Evolutionary conservation across 1,140 invertebrate genomes (phyloP).

Genomic region (Bombus terrestris): DNA sequence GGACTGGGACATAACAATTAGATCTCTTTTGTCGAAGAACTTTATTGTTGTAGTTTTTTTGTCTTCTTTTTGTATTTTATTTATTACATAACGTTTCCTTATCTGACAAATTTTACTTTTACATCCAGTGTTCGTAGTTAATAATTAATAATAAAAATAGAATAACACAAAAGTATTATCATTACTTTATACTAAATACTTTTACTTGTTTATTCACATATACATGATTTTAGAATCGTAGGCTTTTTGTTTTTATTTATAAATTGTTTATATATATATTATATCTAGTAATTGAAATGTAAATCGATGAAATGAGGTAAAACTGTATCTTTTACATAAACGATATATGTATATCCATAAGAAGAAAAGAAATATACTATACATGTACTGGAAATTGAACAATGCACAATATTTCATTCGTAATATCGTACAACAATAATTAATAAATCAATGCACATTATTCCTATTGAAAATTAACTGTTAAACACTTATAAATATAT

Average conservation of each 20-base stretch:
- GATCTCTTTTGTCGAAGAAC: background rate
- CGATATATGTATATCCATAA: background rate
- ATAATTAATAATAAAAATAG: background rate
- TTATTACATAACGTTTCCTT: background rate
- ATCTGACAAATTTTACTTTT: background rate
- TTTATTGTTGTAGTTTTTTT: background rate
- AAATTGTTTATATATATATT: background rate
- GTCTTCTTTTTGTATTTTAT: background rate
- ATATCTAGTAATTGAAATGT: background rate
- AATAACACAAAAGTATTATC: background rate
- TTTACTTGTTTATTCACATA: background rate
- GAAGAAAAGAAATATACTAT: background rate
- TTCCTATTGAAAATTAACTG: conserved; percentile 16
- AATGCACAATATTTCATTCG: background rate
- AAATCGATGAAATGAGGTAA: background rate
- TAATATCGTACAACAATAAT: background rate
- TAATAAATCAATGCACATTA: background rate
- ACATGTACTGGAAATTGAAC: background rate
- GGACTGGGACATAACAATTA: background rate
- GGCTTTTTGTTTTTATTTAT: background rate
- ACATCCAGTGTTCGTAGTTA: background rate
- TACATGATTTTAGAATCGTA: conserved; percentile 1
- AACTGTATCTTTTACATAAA: background rate
- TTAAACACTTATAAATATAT: conserved; percentile 43
- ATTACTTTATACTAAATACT: conserved; percentile 1